These are phyloP conservation scores for Petrophora chlorosata DNA, from an alignment of 2,888 invertebrate species.

Conservation along the genomic window DNA sequence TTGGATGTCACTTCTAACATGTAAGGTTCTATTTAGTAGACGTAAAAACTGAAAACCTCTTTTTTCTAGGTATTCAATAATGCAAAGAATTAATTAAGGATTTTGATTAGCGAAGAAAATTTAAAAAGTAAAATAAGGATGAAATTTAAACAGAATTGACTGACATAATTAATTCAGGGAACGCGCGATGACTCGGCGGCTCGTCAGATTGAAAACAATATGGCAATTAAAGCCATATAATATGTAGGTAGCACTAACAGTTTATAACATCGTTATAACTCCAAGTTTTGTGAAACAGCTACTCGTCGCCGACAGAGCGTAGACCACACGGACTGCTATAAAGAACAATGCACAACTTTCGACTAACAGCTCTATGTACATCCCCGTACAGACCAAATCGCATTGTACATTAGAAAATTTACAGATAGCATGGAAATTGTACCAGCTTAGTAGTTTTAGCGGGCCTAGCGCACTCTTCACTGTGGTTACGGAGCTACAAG, in stretches of 20 bases:
- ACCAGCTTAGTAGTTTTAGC: too few species aligned
- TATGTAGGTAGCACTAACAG: neutral
- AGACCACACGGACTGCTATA: slow-evolving; percentile 37
- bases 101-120: slow-evolving; percentile 1
- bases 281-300: slow-evolving; percentile 31
- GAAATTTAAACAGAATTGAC: slow-evolving; percentile 8
- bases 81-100: slow-evolving; percentile 9
- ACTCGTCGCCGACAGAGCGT: slow-evolving; percentile 29
- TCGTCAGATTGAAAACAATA: slow-evolving; percentile 1
- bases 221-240: neutral
- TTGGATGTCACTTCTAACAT: too few species aligned
- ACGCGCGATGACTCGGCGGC: neutral
- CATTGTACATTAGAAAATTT: slow-evolving; percentile 5
- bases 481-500: too few species aligned
- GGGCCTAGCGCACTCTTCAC: too few species aligned
- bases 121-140: slow-evolving; percentile 19
- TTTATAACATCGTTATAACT: slow-evolving; percentile 6
- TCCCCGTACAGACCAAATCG: slow-evolving; percentile 5
- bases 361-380: slow-evolving; percentile 12
- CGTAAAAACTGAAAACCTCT: too few species aligned
- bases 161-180: neutral
- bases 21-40: too few species aligned
- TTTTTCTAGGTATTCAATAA: slow-evolving; percentile 1
- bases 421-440: slow-evolving; percentile 45
- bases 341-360: slow-evolving; percentile 1